phyloP scores from a whole-genome alignment of 2,797 vertebrate species.

The Falco biarmicus region DNA sequence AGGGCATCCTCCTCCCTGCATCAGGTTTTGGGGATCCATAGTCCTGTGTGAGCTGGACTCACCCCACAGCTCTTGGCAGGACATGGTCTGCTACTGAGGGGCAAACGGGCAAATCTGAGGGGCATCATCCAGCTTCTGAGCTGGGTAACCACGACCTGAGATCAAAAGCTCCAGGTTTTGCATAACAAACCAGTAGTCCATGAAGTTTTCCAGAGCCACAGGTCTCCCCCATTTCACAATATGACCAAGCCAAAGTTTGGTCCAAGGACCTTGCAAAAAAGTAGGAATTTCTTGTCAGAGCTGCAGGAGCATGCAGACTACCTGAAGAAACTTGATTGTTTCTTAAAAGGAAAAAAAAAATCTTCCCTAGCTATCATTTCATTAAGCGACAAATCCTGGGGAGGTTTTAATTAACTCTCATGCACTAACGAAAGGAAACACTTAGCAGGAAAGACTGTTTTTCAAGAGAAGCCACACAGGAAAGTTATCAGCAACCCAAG shows the following conservation, averaged over 20 bases:
- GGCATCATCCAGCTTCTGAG: neutral
- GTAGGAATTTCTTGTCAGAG: neutral
- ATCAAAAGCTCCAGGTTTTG: neutral
- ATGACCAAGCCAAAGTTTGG: neutral
- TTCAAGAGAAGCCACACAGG: neutral
- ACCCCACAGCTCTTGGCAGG: neutral
- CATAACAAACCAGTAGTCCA: fast-evolving
- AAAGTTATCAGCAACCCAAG: neutral
- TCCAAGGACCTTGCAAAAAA: neutral
- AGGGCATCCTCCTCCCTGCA: neutral
- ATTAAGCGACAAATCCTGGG: neutral
- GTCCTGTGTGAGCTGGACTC: neutral
- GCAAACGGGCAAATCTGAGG: fast-evolving
- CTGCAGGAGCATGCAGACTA: neutral
- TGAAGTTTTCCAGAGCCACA: neutral
- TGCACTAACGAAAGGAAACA: neutral
- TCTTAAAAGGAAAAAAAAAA: neutral
- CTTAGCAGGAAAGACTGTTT: neutral
- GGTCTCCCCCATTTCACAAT: neutral
- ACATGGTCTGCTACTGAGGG: neutral
- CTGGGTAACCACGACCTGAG: neutral
- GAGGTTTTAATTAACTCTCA: neutral
- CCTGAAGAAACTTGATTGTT: neutral
- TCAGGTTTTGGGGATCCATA: neutral
- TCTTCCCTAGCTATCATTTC: neutral